Evolutionary conservation across 2,113 vertebrate species (phyloP).

Genomic region (Trochalopteron elliotii): DNA sequence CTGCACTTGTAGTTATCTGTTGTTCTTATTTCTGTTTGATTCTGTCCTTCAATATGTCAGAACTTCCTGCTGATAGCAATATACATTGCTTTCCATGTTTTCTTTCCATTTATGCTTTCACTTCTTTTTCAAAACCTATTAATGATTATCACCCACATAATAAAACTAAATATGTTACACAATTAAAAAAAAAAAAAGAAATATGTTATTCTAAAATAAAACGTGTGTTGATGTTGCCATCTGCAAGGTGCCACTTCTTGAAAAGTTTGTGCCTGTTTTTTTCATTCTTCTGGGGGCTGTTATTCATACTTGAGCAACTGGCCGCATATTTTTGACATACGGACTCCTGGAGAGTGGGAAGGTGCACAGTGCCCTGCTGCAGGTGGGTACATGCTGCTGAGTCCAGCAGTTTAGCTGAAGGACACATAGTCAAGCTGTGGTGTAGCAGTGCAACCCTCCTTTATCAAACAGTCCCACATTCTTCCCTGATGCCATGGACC

Average conservation of each 20-base stretch:
- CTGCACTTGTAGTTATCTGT: background rate
- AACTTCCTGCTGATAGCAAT: background rate
- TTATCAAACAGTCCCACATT: background rate
- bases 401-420: background rate
- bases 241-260: background rate
- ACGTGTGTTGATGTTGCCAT: background rate
- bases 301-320: background rate
- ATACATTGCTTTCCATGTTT: background rate
- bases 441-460: background rate
- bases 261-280: background rate
- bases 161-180: background rate
- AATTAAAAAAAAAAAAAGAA: background rate
- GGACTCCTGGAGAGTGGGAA: background rate
- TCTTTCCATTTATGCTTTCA: background rate
- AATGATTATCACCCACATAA: background rate
- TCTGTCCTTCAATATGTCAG: background rate
- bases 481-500: background rate
- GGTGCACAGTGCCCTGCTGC: background rate
- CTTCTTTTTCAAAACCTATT: background rate
- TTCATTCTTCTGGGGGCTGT: background rate
- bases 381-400: background rate
- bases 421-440: fast-evolving
- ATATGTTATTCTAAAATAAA: background rate
- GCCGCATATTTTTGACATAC: background rate
- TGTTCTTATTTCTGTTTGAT: background rate